Percentiles rank a stretch among this genome's conserved stretches.
phyloP scores from a whole-genome alignment of 1,140 invertebrate genomes.

The Platorchestia sp. region DNA sequence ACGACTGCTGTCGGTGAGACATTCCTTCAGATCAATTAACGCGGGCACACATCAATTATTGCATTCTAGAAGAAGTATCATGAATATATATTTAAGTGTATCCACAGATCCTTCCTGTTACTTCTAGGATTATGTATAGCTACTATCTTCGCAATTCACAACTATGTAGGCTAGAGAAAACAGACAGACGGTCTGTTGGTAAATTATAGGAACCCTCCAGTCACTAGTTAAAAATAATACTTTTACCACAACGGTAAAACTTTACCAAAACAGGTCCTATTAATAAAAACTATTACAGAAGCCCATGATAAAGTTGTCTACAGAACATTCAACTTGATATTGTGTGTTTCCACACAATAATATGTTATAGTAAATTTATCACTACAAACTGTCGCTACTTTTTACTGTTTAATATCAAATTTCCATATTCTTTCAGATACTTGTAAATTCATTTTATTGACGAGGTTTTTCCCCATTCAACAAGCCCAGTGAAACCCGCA shows the following conservation, averaged over 20 bases:
- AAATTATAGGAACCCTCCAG: too few relatives aligned
- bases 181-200: too few relatives aligned
- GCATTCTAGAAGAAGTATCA: background rate
- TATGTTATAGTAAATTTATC: background rate
- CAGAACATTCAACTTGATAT: background rate
- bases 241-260: too few relatives aligned
- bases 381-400: background rate
- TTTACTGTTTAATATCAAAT: too few relatives aligned
- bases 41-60: background rate
- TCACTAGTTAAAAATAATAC: too few relatives aligned
- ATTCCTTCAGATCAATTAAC: background rate
- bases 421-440: too few relatives aligned
- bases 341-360: background rate
- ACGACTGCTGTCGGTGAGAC: constrained; percentile 73
- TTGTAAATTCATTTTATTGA: too few relatives aligned
- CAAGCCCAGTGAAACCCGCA: too few relatives aligned
- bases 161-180: background rate
- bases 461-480: too few relatives aligned
- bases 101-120: background rate
- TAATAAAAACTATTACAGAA: background rate
- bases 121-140: background rate
- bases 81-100: background rate
- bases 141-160: background rate
- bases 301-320: background rate
- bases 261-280: too few relatives aligned